Evolutionary conservation across 2,888 invertebrate species (phyloP).

Genomic region (Cyclophora albipunctata): DNA sequence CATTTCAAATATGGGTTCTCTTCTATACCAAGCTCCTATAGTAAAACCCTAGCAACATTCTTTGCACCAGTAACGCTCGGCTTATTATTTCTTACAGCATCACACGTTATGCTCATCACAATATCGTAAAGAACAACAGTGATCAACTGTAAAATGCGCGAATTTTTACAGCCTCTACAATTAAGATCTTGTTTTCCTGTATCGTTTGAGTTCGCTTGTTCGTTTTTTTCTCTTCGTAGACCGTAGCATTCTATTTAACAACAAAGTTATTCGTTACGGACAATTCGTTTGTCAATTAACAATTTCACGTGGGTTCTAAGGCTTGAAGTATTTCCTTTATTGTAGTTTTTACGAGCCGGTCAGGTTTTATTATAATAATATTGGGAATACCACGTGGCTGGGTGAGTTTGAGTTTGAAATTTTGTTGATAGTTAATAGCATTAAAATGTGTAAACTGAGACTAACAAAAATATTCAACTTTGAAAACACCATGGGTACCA

Average conservation of each 20-base stretch:
- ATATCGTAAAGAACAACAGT: too few species aligned
- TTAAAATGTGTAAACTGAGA: too few species aligned
- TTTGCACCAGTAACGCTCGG: too few species aligned
- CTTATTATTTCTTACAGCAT: too few species aligned
- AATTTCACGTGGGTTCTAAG: constrained; percentile 34
- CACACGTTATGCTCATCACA: too few species aligned
- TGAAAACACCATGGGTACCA: too few species aligned
- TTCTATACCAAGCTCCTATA: too few species aligned
- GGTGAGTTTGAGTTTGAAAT: constrained; percentile 2
- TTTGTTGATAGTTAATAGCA: neutral
- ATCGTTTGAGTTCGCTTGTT: neutral
- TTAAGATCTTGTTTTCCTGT: neutral
- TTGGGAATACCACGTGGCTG: constrained; percentile 3
- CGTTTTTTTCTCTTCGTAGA: constrained; percentile 14
- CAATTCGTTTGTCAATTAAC: constrained; percentile 30
- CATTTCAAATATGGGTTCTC: too few species aligned
- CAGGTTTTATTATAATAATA: constrained; percentile 21
- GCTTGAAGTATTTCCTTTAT: constrained; percentile 22
- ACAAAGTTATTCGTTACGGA: constrained; percentile 25
- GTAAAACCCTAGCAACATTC: too few species aligned
- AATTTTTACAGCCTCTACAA: neutral
- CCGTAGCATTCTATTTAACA: constrained; percentile 29
- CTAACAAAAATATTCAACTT: too few species aligned
- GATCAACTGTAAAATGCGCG: neutral
- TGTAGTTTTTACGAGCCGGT: constrained; percentile 16